Percentiles rank a stretch among this genome's conserved stretches.
phyloP scores from a whole-genome alignment of 2,888 invertebrate genomes.

The Troides oblongomaculatus region DNA sequence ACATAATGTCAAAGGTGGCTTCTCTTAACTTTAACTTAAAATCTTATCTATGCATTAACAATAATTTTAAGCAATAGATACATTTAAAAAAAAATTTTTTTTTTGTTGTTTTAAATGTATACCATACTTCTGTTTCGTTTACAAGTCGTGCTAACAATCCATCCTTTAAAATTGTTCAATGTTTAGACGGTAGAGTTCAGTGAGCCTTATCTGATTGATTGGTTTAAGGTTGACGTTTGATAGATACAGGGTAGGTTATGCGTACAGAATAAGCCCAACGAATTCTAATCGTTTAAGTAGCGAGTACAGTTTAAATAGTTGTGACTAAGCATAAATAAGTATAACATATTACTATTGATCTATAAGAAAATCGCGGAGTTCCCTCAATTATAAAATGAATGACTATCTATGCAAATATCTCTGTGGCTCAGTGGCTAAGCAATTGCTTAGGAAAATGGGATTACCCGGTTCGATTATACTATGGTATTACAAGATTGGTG shows the following conservation, averaged over 20 bases:
- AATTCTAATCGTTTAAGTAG: constrained; percentile 48
- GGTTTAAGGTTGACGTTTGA: constrained; percentile 31
- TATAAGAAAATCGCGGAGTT: not conserved
- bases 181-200: constrained; percentile 39
- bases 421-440: too few species aligned
- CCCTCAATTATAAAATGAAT: not conserved
- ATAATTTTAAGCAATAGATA: too few species aligned
- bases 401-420: too few species aligned
- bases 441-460: too few species aligned
- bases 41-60: too few species aligned
- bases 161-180: constrained; percentile 47
- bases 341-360: not conserved
- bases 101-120: not conserved
- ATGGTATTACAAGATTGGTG: too few species aligned
- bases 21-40: too few species aligned
- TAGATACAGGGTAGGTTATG: constrained; percentile 58
- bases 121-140: constrained; percentile 31
- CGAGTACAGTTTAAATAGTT: constrained; percentile 38
- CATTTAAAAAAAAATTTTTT: not conserved
- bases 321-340: constrained; percentile 5
- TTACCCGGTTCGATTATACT: too few species aligned
- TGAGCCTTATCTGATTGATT: constrained; percentile 30
- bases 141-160: constrained; percentile 55
- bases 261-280: constrained; percentile 66
- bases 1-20: constrained; percentile 1